A percentile compares a stretch with the other conserved stretches of the same genome.
phyloP scores from a whole-genome alignment of 2,113 vertebrate genomes.

The Peromyscus polionotus region DNA sequence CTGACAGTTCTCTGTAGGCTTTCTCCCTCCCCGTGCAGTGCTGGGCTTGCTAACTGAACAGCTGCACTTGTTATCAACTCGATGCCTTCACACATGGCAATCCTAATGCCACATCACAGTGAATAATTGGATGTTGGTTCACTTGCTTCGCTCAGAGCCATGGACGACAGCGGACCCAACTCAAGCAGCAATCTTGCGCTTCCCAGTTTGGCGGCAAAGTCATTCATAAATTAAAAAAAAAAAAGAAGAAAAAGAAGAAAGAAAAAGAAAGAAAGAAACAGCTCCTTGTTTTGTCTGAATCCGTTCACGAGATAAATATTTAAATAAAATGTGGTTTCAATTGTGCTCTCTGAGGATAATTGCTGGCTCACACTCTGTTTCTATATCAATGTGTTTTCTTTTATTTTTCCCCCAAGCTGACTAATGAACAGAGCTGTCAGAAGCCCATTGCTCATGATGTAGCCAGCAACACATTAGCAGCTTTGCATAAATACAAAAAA shows the following conservation, averaged over 20 bases:
- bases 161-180: conserved; percentile 34
- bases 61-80: conserved; percentile 81
- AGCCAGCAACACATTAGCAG: conserved; percentile 71
- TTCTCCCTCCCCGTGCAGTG: conserved; percentile 72
- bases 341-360: conserved; percentile 79
- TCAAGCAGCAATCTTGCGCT: conserved; percentile 50
- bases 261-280: neutral
- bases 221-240: conserved; percentile 54
- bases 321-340: conserved; percentile 77
- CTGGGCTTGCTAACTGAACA: conserved; percentile 77
- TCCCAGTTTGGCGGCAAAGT: conserved; percentile 62
- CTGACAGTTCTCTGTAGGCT: conserved; percentile 60
- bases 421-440: conserved; percentile 81
- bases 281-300: conserved; percentile 80
- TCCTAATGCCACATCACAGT: conserved; percentile 85
- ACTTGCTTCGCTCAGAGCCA: conserved; percentile 79
- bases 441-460: conserved; percentile 75
- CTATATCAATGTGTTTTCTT: conserved; percentile 78
- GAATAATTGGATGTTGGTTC: conserved; percentile 86
- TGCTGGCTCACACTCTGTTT: conserved; percentile 71
- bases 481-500: conserved; percentile 71
- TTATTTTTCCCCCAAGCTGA: conserved; percentile 71
- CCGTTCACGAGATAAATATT: conserved; percentile 78
- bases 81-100: conserved; percentile 80
- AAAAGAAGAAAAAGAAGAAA: neutral